phyloP scores from a whole-genome alignment of 2,797 vertebrate genomes.

The Sebastes itinus region DNA sequence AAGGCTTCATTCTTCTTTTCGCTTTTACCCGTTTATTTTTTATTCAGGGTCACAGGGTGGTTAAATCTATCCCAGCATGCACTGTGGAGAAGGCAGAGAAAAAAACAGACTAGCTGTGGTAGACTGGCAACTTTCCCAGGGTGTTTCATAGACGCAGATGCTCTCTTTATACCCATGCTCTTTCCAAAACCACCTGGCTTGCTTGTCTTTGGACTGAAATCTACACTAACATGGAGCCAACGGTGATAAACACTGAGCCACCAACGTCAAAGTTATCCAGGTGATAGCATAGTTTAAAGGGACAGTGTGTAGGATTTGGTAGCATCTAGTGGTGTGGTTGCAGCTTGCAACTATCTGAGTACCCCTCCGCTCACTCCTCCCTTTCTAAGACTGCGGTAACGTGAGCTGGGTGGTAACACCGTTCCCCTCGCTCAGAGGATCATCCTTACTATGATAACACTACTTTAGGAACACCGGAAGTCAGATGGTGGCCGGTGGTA shows the following conservation, averaged over 20 bases:
- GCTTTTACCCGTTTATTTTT: constrained; percentile 3
- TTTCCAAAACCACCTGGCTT: constrained; percentile 17
- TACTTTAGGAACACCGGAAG: too few relatives aligned
- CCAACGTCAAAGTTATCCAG: background rate
- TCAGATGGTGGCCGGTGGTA: too few relatives aligned
- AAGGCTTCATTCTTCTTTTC: background rate
- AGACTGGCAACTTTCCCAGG: constrained; percentile 28
- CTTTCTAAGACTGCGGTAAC: too few relatives aligned
- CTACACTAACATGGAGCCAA: background rate
- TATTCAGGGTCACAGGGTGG: constrained; percentile 7
- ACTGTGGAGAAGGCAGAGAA: background rate
- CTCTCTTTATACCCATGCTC: constrained; percentile 19
- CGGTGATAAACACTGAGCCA: background rate
- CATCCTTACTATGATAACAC: too few relatives aligned
- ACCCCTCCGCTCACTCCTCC: too few relatives aligned
- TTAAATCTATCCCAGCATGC: constrained; percentile 26
- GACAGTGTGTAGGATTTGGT: too few relatives aligned
- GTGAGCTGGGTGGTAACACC: too few relatives aligned
- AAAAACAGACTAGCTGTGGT: background rate
- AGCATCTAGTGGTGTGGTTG: too few relatives aligned
- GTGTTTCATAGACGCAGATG: constrained; percentile 32
- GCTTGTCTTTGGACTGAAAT: constrained; percentile 8
- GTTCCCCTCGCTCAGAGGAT: too few relatives aligned
- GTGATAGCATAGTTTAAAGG: background rate
- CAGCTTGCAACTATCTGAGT: too few relatives aligned